Evolutionary conservation across 1,140 invertebrate genomes (phyloP).

Genomic region (Drosophila nikananu): DNA sequence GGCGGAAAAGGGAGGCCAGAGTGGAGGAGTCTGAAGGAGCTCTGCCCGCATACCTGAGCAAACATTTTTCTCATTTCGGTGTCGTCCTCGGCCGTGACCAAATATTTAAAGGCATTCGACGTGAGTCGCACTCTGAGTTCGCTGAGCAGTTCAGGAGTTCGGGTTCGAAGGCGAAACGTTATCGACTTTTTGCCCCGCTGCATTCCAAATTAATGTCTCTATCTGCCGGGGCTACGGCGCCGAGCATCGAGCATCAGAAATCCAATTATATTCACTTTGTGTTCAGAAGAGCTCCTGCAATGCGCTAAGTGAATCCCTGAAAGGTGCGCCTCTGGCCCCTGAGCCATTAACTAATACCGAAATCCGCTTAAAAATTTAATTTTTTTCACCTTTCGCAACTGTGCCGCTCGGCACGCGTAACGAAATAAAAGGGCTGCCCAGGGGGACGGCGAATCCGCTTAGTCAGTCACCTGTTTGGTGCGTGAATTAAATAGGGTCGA

Average conservation of each 20-base stretch:
- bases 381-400: constrained; percentile 62
- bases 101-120: constrained; percentile 79
- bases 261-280: constrained; percentile 76
- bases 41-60: constrained; percentile 60
- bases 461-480: constrained; percentile 41
- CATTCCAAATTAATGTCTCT: constrained; percentile 54
- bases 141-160: constrained; percentile 14
- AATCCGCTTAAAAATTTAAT: constrained; percentile 80
- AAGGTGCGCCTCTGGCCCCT: constrained; percentile 36
- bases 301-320: constrained; percentile 15
- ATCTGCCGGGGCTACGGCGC: constrained; percentile 4
- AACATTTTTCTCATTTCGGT: constrained; percentile 58
- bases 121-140: constrained; percentile 66
- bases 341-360: constrained; percentile 77
- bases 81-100: constrained; percentile 68
- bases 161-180: constrained; percentile 40
- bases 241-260: constrained; percentile 50
- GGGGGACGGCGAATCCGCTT: constrained; percentile 31
- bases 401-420: background rate
- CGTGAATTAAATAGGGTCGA: constrained; percentile 19
- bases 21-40: constrained; percentile 1
- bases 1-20: background rate
- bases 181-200: constrained; percentile 63
- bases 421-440: constrained; percentile 26
- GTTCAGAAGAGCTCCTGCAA: constrained; percentile 36